Conservation (phyloP, 2,113 vertebrate species). For the Calidris pygmaea region DNA sequence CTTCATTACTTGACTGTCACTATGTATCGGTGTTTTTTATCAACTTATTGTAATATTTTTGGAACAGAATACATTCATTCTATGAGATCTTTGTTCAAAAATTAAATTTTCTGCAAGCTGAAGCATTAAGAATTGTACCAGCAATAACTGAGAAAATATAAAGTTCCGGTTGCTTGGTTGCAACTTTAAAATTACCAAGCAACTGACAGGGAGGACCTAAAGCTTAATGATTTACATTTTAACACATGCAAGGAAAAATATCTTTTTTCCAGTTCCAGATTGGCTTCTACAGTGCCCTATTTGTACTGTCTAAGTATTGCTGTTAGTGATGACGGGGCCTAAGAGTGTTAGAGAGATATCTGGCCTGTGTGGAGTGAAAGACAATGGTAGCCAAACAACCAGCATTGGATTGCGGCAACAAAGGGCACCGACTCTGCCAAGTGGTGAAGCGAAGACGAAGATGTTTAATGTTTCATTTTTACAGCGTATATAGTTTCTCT, state of each 20-base stretch:
- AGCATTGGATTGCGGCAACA: background rate
- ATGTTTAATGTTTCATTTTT: too few relatives aligned
- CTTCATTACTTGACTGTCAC: background rate
- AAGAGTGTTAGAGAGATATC: background rate
- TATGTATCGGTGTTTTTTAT: background rate
- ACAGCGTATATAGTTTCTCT: too few relatives aligned
- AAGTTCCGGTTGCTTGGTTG: background rate
- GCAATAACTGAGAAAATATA: background rate
- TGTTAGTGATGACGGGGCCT: background rate
- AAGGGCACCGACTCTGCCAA: too few relatives aligned
- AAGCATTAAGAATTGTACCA: background rate
- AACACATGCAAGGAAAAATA: background rate
- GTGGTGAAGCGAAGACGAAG: too few relatives aligned
- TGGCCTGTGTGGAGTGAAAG: background rate
- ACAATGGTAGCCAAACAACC: accelerated
- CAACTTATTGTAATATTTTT: background rate
- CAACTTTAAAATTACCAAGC: background rate
- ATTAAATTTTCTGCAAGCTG: background rate
- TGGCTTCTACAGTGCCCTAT: background rate
- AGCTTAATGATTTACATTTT: background rate
- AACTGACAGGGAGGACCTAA: background rate
- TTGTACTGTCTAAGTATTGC: background rate
- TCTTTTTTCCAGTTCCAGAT: background rate
- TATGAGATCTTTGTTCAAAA: background rate
- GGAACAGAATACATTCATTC: background rate